These are phyloP conservation scores for Taphrorychus bicolor DNA, from an alignment of 2,888 invertebrate species.

Conservation along the genomic window DNA sequence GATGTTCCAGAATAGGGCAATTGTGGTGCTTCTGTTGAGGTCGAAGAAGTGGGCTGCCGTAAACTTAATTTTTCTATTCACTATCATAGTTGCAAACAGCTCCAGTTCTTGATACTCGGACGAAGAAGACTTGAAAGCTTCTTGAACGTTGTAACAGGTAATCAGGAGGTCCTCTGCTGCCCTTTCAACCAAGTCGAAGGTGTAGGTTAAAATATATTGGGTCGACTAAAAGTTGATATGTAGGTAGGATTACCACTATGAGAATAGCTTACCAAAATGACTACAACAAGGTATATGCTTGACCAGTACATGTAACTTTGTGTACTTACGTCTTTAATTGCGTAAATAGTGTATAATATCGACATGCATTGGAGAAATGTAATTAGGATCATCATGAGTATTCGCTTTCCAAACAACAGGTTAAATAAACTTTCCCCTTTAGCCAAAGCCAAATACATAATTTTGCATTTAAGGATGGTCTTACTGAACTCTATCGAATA, in stretches of 20 bases:
- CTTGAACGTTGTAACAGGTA: constrained; percentile 18
- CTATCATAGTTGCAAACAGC: constrained; percentile 8
- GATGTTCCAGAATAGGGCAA: constrained; percentile 21
- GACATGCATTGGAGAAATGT: neutral
- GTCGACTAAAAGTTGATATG: constrained; percentile 17
- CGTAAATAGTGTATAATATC: neutral
- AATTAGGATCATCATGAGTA: constrained; percentile 2
- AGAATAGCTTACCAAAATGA: neutral
- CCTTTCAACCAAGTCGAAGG: constrained; percentile 17
- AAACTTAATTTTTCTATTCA: constrained; percentile 19
- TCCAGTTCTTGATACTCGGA: constrained; percentile 17
- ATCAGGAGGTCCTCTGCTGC: constrained; percentile 14
- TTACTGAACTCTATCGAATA: neutral
- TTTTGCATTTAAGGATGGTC: neutral
- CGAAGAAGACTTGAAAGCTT: constrained; percentile 14
- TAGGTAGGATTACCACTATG: no score
- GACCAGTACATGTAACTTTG: neutral
- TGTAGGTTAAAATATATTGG: constrained; percentile 17
- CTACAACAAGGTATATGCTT: neutral
- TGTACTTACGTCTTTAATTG: neutral
- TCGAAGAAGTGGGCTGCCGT: constrained; percentile 26
- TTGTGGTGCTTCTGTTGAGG: constrained; percentile 22
- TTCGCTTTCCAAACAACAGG: constrained; percentile 3
- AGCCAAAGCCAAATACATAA: neutral
- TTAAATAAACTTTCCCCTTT: constrained; percentile 9